These are phyloP conservation scores for Chironomus striatipennis DNA, from an alignment of 1,140 invertebrate genomes.

Conservation along the genomic window DNA sequence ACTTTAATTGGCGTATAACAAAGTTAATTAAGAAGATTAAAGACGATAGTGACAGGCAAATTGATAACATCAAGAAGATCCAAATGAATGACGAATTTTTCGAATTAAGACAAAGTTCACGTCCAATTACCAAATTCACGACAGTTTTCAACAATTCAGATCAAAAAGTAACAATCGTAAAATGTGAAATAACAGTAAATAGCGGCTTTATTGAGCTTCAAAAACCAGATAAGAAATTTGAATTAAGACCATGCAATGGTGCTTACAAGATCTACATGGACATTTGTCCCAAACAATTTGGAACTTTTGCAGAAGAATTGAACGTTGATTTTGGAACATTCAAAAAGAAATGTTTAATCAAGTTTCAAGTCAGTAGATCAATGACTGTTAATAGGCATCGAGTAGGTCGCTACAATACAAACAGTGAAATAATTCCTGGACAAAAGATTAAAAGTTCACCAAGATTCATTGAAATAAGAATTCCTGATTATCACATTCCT, in stretches of 20 bases:
- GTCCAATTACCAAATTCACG: background rate
- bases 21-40: background rate
- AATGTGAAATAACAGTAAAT: background rate
- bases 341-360: background rate
- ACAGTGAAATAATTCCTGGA: background rate
- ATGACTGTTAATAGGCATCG: background rate
- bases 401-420: background rate
- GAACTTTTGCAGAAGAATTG: background rate
- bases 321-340: background rate
- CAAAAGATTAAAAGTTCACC: conserved; percentile 28
- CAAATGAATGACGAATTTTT: no score
- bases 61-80: no score
- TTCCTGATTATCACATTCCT: conserved; percentile 49
- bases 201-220: background rate
- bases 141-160: background rate
- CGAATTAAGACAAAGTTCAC: background rate
- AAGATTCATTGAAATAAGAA: conserved; percentile 45
- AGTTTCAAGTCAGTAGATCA: no score
- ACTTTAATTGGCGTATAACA: background rate
- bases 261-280: background rate
- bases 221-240: background rate
- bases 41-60: background rate
- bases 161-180: background rate
- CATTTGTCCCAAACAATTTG: background rate
- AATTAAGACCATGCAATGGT: background rate